Evolutionary conservation across 2,888 invertebrate species (phyloP).

Genomic region (Sturmia bella): DNA sequence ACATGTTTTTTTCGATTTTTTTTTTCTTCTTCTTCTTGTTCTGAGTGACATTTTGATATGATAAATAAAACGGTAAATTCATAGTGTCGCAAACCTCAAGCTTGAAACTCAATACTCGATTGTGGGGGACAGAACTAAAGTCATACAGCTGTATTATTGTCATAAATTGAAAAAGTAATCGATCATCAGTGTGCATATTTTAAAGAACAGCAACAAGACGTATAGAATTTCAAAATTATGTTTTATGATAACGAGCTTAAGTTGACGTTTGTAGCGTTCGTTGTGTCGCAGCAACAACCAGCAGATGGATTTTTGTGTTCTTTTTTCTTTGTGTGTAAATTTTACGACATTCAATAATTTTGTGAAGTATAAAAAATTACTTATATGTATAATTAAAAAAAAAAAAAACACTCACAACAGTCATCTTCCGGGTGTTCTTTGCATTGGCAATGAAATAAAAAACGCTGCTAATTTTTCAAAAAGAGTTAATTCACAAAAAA

Average conservation of each 20-base stretch:
- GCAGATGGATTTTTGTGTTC: slow-evolving; percentile 22
- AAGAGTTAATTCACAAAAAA: too few species aligned
- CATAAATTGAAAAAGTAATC: slow-evolving; percentile 49
- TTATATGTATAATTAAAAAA: too few species aligned
- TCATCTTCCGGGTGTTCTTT: too few species aligned
- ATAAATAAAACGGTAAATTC: slow-evolving; percentile 26
- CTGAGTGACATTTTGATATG: slow-evolving; percentile 59
- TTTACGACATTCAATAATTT: too few species aligned
- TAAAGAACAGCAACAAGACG: slow-evolving; percentile 8
- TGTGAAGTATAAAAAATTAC: too few species aligned
- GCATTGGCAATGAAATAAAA: too few species aligned
- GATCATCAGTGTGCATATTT: slow-evolving; percentile 54
- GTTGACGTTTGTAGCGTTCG: slow-evolving; percentile 10
- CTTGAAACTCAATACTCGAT: slow-evolving; percentile 16
- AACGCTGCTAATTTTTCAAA: too few species aligned
- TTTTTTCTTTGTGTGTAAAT: too few species aligned
- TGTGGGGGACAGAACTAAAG: slow-evolving; percentile 1
- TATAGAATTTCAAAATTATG: slow-evolving; percentile 42
- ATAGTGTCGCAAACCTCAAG: slow-evolving; percentile 25
- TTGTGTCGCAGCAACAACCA: background rate
- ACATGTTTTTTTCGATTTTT: too few species aligned
- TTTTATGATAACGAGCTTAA: slow-evolving; percentile 23
- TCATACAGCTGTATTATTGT: slow-evolving; percentile 34
- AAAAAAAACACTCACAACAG: too few species aligned
- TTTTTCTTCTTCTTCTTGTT: slow-evolving; percentile 18